A percentile compares a stretch with the other conserved stretches of the same genome.
These are phyloP conservation scores for Hypomesus transpacificus DNA, from an alignment of 2,113 vertebrate genomes.

Conservation along the genomic window DNA sequence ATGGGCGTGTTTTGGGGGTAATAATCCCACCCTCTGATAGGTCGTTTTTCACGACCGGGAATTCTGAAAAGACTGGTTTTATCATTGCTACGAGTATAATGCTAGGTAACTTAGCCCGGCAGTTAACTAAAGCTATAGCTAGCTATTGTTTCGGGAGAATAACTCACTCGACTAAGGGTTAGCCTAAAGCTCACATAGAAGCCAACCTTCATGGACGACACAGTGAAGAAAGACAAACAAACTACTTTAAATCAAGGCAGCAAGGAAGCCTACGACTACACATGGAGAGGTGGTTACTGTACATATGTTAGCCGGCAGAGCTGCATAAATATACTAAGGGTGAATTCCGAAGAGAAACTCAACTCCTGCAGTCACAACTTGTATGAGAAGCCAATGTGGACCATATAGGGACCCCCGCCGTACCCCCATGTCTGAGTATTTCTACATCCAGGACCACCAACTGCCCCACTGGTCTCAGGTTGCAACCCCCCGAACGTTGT, in stretches of 20 bases:
- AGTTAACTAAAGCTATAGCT: too few relatives aligned
- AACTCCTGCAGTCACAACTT: constrained; percentile 31
- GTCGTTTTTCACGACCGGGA: background rate
- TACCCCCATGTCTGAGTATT: constrained; percentile 23
- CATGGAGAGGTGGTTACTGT: constrained; percentile 8
- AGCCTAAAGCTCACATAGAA: too few relatives aligned
- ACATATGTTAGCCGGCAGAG: constrained; percentile 25
- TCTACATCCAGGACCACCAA: constrained; percentile 46
- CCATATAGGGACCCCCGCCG: constrained; percentile 9
- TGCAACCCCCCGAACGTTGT: constrained; percentile 40
- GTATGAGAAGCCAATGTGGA: constrained; percentile 26
- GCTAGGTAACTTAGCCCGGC: too few relatives aligned
- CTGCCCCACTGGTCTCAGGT: constrained; percentile 35
- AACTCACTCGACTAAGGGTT: too few relatives aligned
- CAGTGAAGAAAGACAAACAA: background rate
- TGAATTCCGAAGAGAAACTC: constrained; percentile 52
- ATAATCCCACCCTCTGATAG: background rate
- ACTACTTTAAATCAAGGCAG: constrained; percentile 17
- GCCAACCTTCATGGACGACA: background rate
- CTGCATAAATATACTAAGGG: constrained; percentile 51
- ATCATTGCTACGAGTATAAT: background rate
- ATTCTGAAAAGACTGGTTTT: background rate
- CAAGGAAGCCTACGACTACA: constrained; percentile 30
- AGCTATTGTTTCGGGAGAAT: too few relatives aligned
- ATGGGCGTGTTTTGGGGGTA: constrained; percentile 4